Base-by-base conservation (phyloP, 2,888 invertebrate genomes). In the Vesta saturnalis region DNA sequence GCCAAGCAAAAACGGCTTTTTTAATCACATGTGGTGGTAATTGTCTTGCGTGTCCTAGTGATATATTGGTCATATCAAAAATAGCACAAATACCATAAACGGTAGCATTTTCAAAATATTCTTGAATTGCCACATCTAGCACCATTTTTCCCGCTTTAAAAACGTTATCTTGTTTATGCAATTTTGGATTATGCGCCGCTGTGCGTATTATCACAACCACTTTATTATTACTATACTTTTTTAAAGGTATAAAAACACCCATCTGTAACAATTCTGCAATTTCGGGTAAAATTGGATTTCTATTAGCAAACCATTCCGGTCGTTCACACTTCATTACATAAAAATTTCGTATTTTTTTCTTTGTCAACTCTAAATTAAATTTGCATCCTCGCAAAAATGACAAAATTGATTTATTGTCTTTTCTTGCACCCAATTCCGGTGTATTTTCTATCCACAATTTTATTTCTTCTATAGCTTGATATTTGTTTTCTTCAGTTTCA, bases 61-160 rank as follows among this genome's bases (percentile, higher is more conserved):
- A 83, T 0, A 89, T 85, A 1, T 86, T 87, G 6, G 81, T 78
- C 86, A 91, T 86, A 77, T 91, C 91, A 72, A 91, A 86, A 63
- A 91, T 85, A 0, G 88, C 88, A 1, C 85, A 85, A 10, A 89
- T 85, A 1, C 91, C 91, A 74, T 83, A 80, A 12, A 85, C 74
- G 0, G 71, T 68, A 3, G 68, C 67, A 23, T 65, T 71, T 46
- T 68, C 63, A 21, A 65, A 92, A 94, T 88, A 86, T 47, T 86
- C 83, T 72, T 85, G 83, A 0, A 87, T 79, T 1, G 87, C 83
- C n/a, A 90, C 72, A 73, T 91, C 91, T 68, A 90, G 77, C 54
- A 88, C 82, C 90, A 91, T 90, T 81, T 88, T 87, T 52, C 88
- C 86, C 2, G 85, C 83, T 84, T 91, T 91, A 62, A 90, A 85